Evolutionary conservation across 2,888 invertebrate species (phyloP).

Genomic region (Lepidocyrtinus sp.): DNA sequence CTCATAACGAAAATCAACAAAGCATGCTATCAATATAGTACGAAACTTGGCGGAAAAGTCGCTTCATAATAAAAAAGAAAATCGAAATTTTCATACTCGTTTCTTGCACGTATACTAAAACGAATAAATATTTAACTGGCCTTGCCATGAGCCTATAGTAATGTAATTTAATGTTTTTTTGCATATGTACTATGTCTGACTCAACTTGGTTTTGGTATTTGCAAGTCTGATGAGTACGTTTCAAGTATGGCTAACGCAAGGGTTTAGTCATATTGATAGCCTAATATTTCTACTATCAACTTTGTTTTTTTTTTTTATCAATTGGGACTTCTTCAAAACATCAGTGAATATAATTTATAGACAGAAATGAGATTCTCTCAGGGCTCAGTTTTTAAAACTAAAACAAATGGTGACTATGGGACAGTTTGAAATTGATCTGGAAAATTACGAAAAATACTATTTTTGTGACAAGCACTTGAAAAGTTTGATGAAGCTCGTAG

Average conservation of each 20-base stretch:
- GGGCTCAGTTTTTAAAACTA: no score
- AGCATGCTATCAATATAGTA: no score
- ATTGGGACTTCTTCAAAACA: no score
- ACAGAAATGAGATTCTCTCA: no score
- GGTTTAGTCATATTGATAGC: background rate
- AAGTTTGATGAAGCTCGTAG: no score
- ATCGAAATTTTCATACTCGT: background rate
- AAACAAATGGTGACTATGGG: background rate
- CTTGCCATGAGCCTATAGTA: background rate
- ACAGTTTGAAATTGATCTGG: background rate
- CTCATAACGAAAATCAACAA: no score
- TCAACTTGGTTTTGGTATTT: background rate
- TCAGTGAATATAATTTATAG: no score
- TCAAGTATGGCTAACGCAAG: no score
- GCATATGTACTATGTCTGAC: background rate
- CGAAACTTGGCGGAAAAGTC: constrained; percentile 1
- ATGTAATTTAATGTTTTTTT: background rate
- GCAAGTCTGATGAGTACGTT: background rate
- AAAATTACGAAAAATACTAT: background rate
- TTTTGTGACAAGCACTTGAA: background rate
- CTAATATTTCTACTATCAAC: background rate
- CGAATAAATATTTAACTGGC: background rate
- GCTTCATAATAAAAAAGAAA: constrained; percentile 6
- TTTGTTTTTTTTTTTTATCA: no score
- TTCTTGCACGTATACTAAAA: background rate